Evolutionary conservation across 2,797 vertebrate species (phyloP), one percentile per base, ranked within the genome.

Genomic region (Threskiornis aethiopicus): DNA sequence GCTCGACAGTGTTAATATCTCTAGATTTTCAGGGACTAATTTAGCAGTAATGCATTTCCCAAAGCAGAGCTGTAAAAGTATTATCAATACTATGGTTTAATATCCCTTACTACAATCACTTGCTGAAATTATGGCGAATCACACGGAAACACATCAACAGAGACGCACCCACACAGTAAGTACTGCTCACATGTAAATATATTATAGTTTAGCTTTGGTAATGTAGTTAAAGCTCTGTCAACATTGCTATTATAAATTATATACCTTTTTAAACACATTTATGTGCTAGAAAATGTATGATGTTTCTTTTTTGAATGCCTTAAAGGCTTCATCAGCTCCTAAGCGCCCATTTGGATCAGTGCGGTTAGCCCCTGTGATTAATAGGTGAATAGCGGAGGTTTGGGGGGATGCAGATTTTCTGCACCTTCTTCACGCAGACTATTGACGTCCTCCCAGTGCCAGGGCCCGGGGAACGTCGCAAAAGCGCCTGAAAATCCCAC

Each of bases 331-430:
- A 84, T 55, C 8, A 10, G 78, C 96, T 97, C 96, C 97, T 93
- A 97, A 97, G 97, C 94, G 52, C 94, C 97, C 95, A 59, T 96
- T 96, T 93, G 93, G 97, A 96, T 90, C 72, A 93, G 94, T 71
- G 73, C 94, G 97, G 96, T 96, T 97, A 94, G 96, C 70, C 88
- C 95, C 73, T 15, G 58, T 72, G 96, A 97, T 97, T 96, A 96
- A 97, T 78, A 61, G 1, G 21, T 1, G 31, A 47, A 55, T 7
- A 37, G 72, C 47, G 31, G 93, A 95, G 90, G 91, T 35, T 87
- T 97, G 66, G 87, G 64, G 2, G 31, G 69, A 9, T 20, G 58
- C 11, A 8, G 88, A 10, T 51, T 61, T 84, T 31, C 47, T 7
- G 12, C 52, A 67, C 39, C 66, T 81, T 55, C 41, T 31, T 51